Percentiles rank a stretch among this genome's conserved stretches.
phyloP scores from a whole-genome alignment of 2,888 invertebrate species.

The Synanthedon formicaeformis region DNA sequence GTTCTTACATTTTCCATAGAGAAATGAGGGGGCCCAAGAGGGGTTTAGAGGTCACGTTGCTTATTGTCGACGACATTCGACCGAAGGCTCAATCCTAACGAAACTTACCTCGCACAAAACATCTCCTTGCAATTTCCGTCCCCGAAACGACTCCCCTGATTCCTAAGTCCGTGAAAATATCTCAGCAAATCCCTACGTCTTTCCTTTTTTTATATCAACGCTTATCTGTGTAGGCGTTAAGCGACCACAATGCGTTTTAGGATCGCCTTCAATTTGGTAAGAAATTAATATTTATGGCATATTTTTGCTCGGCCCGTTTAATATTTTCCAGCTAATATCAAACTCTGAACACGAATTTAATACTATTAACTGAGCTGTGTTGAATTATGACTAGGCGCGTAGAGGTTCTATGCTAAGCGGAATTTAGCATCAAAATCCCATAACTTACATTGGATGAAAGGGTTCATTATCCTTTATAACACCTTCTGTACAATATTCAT shows the following conservation, averaged over 20 bases:
- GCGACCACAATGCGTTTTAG: neutral
- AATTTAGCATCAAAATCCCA: slow-evolving; percentile 22
- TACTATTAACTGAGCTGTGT: neutral
- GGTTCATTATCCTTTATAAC: slow-evolving; percentile 17
- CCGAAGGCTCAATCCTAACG: slow-evolving; percentile 35
- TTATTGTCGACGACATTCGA: slow-evolving; percentile 44
- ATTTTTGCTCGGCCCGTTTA: neutral
- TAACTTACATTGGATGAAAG: slow-evolving; percentile 18
- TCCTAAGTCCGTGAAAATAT: slow-evolving; percentile 29
- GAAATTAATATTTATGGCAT: slow-evolving; percentile 4
- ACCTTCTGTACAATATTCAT: too few species aligned
- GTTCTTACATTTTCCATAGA: slow-evolving; percentile 16
- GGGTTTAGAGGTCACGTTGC: slow-evolving; percentile 29
- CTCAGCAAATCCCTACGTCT: slow-evolving; percentile 33
- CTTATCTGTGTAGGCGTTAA: slow-evolving; percentile 23
- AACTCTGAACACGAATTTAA: neutral
- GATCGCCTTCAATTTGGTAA: neutral
- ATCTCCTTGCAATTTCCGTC: slow-evolving; percentile 44
- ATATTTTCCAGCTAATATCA: neutral
- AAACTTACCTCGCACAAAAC: slow-evolving; percentile 32
- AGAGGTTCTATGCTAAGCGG: slow-evolving; percentile 14
- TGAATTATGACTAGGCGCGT: slow-evolving; percentile 8
- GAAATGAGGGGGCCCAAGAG: slow-evolving; percentile 28
- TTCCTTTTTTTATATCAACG: slow-evolving; percentile 37
- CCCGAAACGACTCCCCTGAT: slow-evolving; percentile 41